These are phyloP conservation scores for Allobates femoralis DNA, from an alignment of 2,797 vertebrate species.

Conservation along the genomic window DNA sequence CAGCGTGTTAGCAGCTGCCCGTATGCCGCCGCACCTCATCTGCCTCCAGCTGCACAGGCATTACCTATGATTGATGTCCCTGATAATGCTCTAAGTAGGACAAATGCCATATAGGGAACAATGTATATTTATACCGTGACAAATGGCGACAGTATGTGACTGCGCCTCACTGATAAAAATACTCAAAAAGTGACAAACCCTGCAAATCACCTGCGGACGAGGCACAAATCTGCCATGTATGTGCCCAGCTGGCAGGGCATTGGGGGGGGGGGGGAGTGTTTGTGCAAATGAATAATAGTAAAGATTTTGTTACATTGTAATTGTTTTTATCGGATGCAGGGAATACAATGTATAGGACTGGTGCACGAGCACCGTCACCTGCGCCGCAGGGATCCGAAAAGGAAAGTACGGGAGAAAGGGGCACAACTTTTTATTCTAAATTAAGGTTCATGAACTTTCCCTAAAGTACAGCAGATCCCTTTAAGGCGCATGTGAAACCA, in stretches of 20 bases:
- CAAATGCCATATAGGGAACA: slow-evolving; percentile 38
- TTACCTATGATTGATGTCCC: slow-evolving; percentile 45
- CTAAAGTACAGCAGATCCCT: too few relatives aligned
- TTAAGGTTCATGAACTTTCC: too few relatives aligned
- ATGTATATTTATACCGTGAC: slow-evolving; percentile 48
- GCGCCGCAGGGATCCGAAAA: too few relatives aligned
- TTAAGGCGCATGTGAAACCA: too few relatives aligned
- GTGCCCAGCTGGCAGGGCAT: not conserved
- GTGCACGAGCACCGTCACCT: too few relatives aligned
- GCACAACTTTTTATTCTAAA: too few relatives aligned
- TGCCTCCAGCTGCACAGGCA: slow-evolving; percentile 32
- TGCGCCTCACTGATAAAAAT: slow-evolving; percentile 23
- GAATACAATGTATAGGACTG: too few relatives aligned
- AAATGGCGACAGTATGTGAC: slow-evolving; percentile 25
- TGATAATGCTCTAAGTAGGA: slow-evolving; percentile 42
- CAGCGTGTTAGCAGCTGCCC: slow-evolving; percentile 22
- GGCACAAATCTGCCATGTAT: slow-evolving; percentile 4
- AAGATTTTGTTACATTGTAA: not conserved
- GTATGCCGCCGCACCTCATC: slow-evolving; percentile 1
- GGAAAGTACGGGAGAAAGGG: too few relatives aligned
- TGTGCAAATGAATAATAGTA: not conserved
- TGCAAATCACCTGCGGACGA: not conserved
- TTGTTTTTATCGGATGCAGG: not conserved
- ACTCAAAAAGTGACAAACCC: slow-evolving; percentile 33
- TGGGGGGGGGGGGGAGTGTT: not conserved